Evolutionary conservation across 2,888 invertebrate species (phyloP), one percentile per base, ranked within the genome.

Genomic region (Microctonus brassicae): DNA sequence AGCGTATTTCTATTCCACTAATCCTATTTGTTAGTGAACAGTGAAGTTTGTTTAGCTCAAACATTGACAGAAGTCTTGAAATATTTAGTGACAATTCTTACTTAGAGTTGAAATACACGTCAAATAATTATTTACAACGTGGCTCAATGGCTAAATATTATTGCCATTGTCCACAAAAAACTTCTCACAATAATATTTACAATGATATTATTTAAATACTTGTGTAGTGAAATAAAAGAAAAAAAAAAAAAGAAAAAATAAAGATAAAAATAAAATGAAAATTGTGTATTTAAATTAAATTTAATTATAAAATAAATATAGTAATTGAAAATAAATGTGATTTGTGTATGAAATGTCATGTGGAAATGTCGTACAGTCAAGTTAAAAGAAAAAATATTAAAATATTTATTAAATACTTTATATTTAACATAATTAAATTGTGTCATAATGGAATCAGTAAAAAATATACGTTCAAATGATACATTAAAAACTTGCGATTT

Each of bases 51-150:
- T 13, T 62, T 26, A 34, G 60, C 42, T 29, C 20, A 55, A 57
- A 73, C 66, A 72, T 71, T 69, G 64, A 36, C 69, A 67, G 67
- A 74, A 55, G 70, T 73, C 73, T 76, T 76, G 70, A 64, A 73
- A 68, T 34, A 67, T 72, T 65, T 67, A 60, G 73, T 75, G 17
- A 70, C 70, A 69, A 69, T 63, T 47, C 66, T 66, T 65, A 55
- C 26, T 29, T 58, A 42, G 58, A 39, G 61, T 71, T 64, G 70
- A 60, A 67, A 10, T 52, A 24, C 13, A 64, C 67, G 13, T 62
- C 47, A 63, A 52, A 39, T 29, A 5, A 7, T 29, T 29, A 29
- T 29, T 29, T 29, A 29, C 7, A 5, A 5, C 7, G 29, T 29
- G 29, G 7, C 7, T 29, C 7, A 29, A 7, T 29, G 7, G 7